These are phyloP conservation scores for Leptinotarsa texana DNA, from an alignment of 1,140 invertebrate genomes.

Conservation along the genomic window DNA sequence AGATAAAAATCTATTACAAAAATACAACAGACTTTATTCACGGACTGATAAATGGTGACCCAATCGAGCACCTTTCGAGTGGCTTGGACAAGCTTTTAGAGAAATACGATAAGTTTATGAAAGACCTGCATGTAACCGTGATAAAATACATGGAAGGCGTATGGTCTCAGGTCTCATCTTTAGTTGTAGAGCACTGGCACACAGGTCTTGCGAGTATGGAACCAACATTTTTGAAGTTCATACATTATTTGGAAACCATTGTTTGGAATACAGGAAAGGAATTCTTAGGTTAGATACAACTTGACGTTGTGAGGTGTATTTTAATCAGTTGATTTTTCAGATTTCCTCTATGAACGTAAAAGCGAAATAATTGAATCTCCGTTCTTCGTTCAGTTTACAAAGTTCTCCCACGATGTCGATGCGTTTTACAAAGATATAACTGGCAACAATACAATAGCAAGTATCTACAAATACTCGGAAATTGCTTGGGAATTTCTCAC, in stretches of 20 bases:
- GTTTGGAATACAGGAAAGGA: slow-evolving; percentile 74
- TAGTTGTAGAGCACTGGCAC: slow-evolving; percentile 71
- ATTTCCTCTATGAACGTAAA: slow-evolving; percentile 78
- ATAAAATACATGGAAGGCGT: slow-evolving; percentile 74
- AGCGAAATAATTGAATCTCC: slow-evolving; percentile 78
- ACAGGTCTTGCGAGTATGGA: slow-evolving; percentile 71
- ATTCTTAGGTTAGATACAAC: slow-evolving; percentile 58
- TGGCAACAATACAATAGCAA: slow-evolving; percentile 71
- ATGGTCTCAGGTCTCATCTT: slow-evolving; percentile 66
- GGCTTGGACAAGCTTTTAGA: slow-evolving; percentile 70
- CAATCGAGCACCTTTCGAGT: slow-evolving; percentile 68
- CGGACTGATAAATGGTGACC: slow-evolving; percentile 72
- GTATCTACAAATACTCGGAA: slow-evolving; percentile 74
- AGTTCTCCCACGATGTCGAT: slow-evolving; percentile 79
- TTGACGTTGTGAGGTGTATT: background rate
- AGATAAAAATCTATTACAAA: slow-evolving; percentile 70
- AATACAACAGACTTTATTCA: slow-evolving; percentile 70
- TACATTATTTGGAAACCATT: slow-evolving; percentile 75
- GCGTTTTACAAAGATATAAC: slow-evolving; percentile 75
- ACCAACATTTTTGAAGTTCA: slow-evolving; percentile 73
- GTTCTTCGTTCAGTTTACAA: slow-evolving; percentile 76
- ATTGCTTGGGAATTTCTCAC: slow-evolving; percentile 70
- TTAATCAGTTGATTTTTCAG: slow-evolving; percentile 55
- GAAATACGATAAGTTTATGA: slow-evolving; percentile 77
- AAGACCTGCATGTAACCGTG: slow-evolving; percentile 75